Base-by-base conservation (phyloP, 1,140 invertebrate species). In the Pantala flavescens region DNA sequence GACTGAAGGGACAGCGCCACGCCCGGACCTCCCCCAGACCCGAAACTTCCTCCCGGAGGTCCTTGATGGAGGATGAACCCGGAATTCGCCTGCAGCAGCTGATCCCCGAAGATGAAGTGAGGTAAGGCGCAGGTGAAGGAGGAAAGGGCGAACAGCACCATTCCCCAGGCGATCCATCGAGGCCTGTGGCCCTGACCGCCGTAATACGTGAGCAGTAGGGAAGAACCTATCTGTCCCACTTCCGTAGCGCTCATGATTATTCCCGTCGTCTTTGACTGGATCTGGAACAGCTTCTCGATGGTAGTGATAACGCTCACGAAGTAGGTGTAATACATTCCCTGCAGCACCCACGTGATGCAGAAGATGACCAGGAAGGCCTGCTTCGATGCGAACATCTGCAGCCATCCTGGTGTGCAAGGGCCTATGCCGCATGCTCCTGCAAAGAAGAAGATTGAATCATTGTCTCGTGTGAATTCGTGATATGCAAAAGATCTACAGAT, bases 271-370 rank as follows among this genome's bases (percentile, higher is more conserved):
- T 94, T 95, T 73, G 94, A 97, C 79, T 96, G 94, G 71, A 98
- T 93, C 85, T 95, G 93, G 82, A 97, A 98, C 43, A 98, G 85
- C 84, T 98, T 98, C 83, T 98, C 96, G 55, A 98, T 94, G 11
- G 96, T 98, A 28, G 97, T 98, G 80, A 98, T 95, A 74, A 97
- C 94, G 79, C 93, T 96, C 42, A 97, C 96, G 81, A 98, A 95
- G 83, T 98, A 98, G 23, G 94, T 96, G 82, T 93, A 93, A 81
- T 93, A 97, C 91, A 96, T 96, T 42, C 95, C 95, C 83, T 96
- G 94, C 14, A 96, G 85, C 0, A 97, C 92, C 88, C 93, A 94
- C 21, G 92, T 93, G 74, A 93, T 85, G 78, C 94, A 93, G 82
- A 96, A 97, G 11, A 93, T 90, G 74, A 91, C 86, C 82, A 97